A percentile compares a stretch with the other conserved stretches of the same genome.
These are phyloP conservation scores for Microcebus jonahi DNA, from an alignment of 2,113 vertebrate species.

Conservation along the genomic window DNA sequence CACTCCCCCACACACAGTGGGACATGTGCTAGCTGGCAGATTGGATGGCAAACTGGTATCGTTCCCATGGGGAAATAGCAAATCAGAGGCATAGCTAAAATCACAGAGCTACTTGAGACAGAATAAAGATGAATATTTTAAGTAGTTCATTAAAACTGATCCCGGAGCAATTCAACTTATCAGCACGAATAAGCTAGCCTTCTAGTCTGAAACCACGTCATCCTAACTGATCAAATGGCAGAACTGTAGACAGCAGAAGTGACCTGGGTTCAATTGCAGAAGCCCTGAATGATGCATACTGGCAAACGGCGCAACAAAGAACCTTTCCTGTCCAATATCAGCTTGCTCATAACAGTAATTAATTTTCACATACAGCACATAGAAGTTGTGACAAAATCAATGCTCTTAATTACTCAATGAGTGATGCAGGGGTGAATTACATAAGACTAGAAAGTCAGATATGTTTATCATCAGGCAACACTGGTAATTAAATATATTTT, in stretches of 20 bases:
- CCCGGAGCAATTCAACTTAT: background rate
- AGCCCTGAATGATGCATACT: background rate
- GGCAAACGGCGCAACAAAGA: background rate
- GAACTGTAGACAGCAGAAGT: background rate
- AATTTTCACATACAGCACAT: background rate
- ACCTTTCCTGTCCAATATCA: background rate
- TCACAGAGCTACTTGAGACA: background rate
- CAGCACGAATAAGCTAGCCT: background rate
- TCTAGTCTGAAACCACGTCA: background rate
- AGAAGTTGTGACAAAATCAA: conserved; percentile 20
- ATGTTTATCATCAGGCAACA: background rate
- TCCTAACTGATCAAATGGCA: background rate
- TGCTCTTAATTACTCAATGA: conserved; percentile 31
- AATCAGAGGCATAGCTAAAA: background rate
- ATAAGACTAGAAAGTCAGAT: background rate
- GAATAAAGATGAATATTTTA: background rate
- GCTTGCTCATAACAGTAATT: background rate
- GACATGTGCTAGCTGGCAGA: background rate
- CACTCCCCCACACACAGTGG: background rate
- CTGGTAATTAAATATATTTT: conserved; percentile 36
- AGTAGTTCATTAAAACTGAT: background rate
- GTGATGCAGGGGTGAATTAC: background rate
- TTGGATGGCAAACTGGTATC: background rate
- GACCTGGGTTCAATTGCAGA: background rate
- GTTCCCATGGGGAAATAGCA: background rate